A percentile compares a stretch with the other conserved stretches of the same genome.
Evolutionary conservation across 2,888 invertebrate species (phyloP).

Genomic region (Cotesia congregata): DNA sequence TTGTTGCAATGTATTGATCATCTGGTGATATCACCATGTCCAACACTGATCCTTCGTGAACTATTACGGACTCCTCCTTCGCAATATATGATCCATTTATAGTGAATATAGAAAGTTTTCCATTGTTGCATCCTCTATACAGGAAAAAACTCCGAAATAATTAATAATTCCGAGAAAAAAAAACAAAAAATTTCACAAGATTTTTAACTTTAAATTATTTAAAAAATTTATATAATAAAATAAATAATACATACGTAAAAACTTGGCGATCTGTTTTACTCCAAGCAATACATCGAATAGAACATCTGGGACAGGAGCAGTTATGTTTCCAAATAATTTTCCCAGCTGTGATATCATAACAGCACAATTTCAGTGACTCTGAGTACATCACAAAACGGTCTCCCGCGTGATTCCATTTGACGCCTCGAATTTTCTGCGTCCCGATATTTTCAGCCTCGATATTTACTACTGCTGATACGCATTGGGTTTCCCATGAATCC

Average conservation of each 20-base stretch:
- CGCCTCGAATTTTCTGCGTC: slow-evolving; percentile 23
- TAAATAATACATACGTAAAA: slow-evolving; percentile 48
- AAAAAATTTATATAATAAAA: background rate
- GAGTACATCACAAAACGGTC: slow-evolving; percentile 28
- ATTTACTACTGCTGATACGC: background rate
- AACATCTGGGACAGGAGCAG: slow-evolving; percentile 47
- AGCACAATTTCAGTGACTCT: slow-evolving; percentile 26
- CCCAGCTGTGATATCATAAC: slow-evolving; percentile 41
- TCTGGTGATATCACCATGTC: slow-evolving; percentile 54
- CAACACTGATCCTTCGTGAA: slow-evolving; percentile 37
- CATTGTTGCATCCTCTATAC: slow-evolving; percentile 52
- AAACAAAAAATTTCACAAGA: too few relatives aligned
- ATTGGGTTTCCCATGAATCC: slow-evolving; percentile 42
- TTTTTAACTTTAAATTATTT: background rate
- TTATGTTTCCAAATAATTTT: slow-evolving; percentile 51
- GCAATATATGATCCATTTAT: background rate
- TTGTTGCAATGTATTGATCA: slow-evolving; percentile 52
- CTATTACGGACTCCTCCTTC: slow-evolving; percentile 13
- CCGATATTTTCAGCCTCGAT: slow-evolving; percentile 9
- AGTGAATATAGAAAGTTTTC: slow-evolving; percentile 44
- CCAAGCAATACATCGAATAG: slow-evolving; percentile 53
- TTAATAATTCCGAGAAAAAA: background rate
- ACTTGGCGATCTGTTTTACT: slow-evolving; percentile 52
- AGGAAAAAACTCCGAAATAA: background rate
- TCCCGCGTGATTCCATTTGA: slow-evolving; percentile 59